Evolutionary conservation across 23 tunicate species (phyloP).

Genomic region (Styela clava): DNA sequence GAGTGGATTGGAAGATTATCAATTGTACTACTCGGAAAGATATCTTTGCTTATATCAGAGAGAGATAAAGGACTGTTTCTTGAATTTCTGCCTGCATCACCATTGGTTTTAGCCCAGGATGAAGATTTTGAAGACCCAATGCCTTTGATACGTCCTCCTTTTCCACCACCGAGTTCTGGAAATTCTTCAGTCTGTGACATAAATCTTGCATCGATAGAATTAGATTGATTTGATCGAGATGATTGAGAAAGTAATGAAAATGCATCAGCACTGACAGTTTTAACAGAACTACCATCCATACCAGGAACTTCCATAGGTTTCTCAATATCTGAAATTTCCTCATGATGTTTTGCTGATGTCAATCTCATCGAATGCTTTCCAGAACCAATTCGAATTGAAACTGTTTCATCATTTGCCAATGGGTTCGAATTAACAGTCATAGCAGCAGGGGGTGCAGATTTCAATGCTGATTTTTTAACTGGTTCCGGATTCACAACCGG

Average conservation of each 20-base stretch:
- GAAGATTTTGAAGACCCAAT: neutral
- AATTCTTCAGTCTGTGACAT: neutral
- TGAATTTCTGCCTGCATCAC: neutral
- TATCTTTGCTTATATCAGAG: slow-evolving; percentile 21
- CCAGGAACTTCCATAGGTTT: slow-evolving; percentile 33
- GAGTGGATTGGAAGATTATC: neutral
- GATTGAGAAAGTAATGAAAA: slow-evolving; percentile 16
- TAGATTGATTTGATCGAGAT: neutral
- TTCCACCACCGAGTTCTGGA: slow-evolving; percentile 21
- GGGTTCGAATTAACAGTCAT: neutral
- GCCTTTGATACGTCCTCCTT: slow-evolving; percentile 6
- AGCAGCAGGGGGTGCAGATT: neutral
- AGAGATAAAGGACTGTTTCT: neutral
- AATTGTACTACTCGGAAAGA: slow-evolving; percentile 7
- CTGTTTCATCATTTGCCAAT: neutral
- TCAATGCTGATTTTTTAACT: neutral
- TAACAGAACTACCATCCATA: neutral
- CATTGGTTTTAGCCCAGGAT: neutral
- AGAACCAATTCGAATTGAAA: slow-evolving; percentile 15
- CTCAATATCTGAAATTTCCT: neutral
- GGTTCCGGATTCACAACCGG: neutral
- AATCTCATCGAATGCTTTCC: slow-evolving; percentile 8
- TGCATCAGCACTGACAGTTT: slow-evolving; percentile 16
- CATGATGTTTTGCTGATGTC: slow-evolving; percentile 1
- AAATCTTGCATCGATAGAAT: neutral